Conservation (phyloP, 1,140 invertebrate species). For the Amyelois transitella region DNA sequence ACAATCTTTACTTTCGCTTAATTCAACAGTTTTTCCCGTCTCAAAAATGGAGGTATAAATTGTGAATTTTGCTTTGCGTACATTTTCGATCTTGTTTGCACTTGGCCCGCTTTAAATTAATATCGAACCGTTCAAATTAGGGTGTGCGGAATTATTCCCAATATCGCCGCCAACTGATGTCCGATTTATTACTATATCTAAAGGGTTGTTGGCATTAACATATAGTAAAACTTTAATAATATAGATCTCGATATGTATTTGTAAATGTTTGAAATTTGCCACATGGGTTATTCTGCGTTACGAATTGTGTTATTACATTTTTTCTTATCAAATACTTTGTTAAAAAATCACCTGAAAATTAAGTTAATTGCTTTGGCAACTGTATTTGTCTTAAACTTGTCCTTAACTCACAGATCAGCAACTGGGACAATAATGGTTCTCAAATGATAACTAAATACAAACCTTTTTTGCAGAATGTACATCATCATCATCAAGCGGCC, state of each 20-base stretch:
- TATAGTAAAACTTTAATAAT: neutral
- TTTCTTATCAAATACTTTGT: too few relatives aligned
- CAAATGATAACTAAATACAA: neutral
- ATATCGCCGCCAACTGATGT: conserved; percentile 9
- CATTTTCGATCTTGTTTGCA: conserved; percentile 27
- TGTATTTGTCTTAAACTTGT: too few relatives aligned
- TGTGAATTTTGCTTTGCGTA: conserved; percentile 14
- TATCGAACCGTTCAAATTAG: conserved; percentile 28
- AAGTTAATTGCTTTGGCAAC: too few relatives aligned
- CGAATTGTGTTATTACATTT: neutral
- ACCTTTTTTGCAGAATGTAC: conserved; percentile 41
- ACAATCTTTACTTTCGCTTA: conserved; percentile 29
- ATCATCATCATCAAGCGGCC: conserved; percentile 36
- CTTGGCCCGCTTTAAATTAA: conserved; percentile 26
- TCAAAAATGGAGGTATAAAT: conserved; percentile 24
- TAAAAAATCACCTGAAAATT: too few relatives aligned
- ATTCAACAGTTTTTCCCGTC: conserved; percentile 26
- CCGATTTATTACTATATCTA: neutral
- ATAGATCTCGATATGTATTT: too few relatives aligned
- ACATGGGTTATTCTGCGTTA: too few relatives aligned
- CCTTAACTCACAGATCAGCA: too few relatives aligned
- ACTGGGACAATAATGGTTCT: too few relatives aligned
- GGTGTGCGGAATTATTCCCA: conserved; percentile 15
- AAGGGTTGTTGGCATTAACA: neutral
- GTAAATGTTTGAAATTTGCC: too few relatives aligned